Evolutionary conservation across 2,888 invertebrate genomes (phyloP).

Genomic region (Piscicola geometra): DNA sequence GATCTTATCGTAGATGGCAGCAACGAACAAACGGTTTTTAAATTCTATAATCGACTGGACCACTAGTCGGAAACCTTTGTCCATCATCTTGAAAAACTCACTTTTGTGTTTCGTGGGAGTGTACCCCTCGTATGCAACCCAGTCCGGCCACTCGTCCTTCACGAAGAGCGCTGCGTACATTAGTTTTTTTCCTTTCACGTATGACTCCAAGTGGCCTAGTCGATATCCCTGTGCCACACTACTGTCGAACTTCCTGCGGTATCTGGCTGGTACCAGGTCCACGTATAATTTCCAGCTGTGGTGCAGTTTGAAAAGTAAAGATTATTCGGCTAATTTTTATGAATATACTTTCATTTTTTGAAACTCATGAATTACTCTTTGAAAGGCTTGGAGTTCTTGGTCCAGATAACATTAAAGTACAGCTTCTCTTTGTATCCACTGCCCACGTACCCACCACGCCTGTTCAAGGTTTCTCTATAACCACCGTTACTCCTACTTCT

Average conservation of each 20-base stretch:
- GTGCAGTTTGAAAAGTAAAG: background rate
- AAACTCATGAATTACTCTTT: background rate
- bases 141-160: conserved; percentile 42
- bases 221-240: conserved; percentile 42
- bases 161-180: conserved; percentile 43
- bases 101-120: conserved; percentile 40
- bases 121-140: conserved; percentile 43
- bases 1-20: conserved; percentile 42
- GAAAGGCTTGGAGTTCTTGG: conserved; percentile 35
- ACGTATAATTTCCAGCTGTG: conserved; percentile 40
- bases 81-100: conserved; percentile 39
- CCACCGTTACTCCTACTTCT: too few species aligned
- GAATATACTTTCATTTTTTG: background rate
- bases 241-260: conserved; percentile 39
- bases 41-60: conserved; percentile 42
- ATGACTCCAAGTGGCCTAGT: conserved; percentile 40
- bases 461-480: too few species aligned
- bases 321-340: background rate
- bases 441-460: too few species aligned
- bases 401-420: conserved; percentile 47
- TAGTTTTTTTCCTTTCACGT: conserved; percentile 39
- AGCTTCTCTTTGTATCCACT: conserved; percentile 22
- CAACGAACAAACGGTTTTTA: conserved; percentile 41
- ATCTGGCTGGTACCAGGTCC: conserved; percentile 40
- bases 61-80: conserved; percentile 41